These are phyloP conservation scores for Trachelus troglodyta DNA, from an alignment of 2,888 invertebrate species.

Conservation along the genomic window DNA sequence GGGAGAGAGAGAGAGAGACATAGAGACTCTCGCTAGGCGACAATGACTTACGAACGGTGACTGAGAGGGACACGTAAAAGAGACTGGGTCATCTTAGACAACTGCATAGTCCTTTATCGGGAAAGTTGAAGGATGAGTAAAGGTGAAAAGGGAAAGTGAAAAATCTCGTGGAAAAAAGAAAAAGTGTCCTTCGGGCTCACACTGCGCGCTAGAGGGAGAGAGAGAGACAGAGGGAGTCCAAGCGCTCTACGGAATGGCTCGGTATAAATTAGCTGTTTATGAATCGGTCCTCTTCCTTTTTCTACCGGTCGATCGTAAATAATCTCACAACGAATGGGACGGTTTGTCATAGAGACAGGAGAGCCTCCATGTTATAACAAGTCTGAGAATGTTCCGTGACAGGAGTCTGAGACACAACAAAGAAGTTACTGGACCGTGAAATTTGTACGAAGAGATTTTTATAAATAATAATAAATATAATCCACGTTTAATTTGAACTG, in stretches of 20 bases:
- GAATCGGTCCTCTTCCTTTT: conserved; percentile 42
- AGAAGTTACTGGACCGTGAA: neutral
- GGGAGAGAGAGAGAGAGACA: neutral
- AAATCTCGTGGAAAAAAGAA: neutral
- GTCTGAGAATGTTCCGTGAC: neutral
- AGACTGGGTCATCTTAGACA: neutral
- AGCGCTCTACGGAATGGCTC: conserved; percentile 23
- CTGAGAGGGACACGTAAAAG: neutral
- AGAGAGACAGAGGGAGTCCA: conserved; percentile 10
- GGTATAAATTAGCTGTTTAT: conserved; percentile 52
- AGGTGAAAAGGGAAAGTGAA: conserved; percentile 14
- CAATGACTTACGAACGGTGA: neutral
- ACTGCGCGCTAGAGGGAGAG: neutral
- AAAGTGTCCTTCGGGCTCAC: neutral
- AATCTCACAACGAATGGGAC: conserved; percentile 30
- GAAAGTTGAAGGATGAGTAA: conserved; percentile 29
- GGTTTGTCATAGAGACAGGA: conserved; percentile 2
- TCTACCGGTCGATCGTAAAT: conserved; percentile 40
- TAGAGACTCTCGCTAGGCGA: neutral
- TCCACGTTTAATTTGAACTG: neutral
- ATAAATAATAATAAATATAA: neutral
- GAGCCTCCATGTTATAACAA: neutral
- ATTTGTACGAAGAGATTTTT: neutral
- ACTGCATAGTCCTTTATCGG: neutral
- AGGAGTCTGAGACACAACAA: neutral